Evolutionary conservation across 2,888 invertebrate genomes (phyloP).

Genomic region (Dione vanillae): DNA sequence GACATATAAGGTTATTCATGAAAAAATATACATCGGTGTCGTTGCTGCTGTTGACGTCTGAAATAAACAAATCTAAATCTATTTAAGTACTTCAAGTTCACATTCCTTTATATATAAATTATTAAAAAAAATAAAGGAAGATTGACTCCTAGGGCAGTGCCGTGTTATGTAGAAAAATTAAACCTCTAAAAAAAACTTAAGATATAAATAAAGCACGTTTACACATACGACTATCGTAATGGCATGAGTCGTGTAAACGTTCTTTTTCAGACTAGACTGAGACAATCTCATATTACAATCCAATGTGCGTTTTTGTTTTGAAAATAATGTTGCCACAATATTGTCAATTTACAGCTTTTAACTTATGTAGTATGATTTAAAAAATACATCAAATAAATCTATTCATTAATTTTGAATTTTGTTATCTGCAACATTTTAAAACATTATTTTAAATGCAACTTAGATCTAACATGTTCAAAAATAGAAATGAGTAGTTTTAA

Average conservation of each 20-base stretch:
- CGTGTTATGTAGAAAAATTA: slow-evolving; percentile 63
- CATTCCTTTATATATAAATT: slow-evolving; percentile 37
- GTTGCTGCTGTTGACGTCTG: slow-evolving; percentile 52
- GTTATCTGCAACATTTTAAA: not conserved
- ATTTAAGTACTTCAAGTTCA: slow-evolving; percentile 71
- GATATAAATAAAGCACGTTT: slow-evolving; percentile 57
- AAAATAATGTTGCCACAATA: slow-evolving; percentile 15
- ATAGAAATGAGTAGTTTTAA: not conserved
- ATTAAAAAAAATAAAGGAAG: slow-evolving; percentile 53
- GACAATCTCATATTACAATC: slow-evolving; percentile 61
- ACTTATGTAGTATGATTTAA: too few relatives aligned
- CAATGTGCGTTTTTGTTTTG: slow-evolving; percentile 51
- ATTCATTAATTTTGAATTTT: too few relatives aligned
- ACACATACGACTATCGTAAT: slow-evolving; percentile 46
- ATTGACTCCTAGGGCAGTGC: slow-evolving; percentile 64
- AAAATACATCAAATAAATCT: too few relatives aligned
- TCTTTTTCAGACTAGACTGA: slow-evolving; percentile 62
- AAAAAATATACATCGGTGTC: slow-evolving; percentile 52
- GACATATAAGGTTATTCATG: slow-evolving; percentile 50
- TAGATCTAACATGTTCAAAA: not conserved
- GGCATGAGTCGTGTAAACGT: slow-evolving; percentile 44
- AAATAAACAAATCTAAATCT: slow-evolving; percentile 64
- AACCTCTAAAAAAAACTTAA: slow-evolving; percentile 57
- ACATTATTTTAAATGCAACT: slow-evolving; percentile 2
- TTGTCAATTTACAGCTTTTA: not conserved